Evolutionary conservation across 1,140 invertebrate genomes (phyloP).

Genomic region (Drosophila dunni): DNA sequence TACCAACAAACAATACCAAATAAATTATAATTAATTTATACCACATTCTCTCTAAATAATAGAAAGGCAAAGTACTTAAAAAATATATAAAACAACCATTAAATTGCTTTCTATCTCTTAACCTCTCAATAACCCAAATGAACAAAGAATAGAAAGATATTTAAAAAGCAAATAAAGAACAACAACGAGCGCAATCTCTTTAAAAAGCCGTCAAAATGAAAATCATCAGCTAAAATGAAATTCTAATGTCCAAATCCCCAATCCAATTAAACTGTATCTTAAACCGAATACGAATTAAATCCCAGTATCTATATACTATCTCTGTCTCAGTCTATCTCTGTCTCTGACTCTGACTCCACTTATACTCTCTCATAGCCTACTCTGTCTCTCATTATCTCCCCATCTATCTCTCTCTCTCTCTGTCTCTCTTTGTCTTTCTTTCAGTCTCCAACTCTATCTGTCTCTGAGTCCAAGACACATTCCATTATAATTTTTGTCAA

Average conservation of each 20-base stretch:
- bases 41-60: slow-evolving; percentile 60
- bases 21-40: slow-evolving; percentile 69
- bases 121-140: slow-evolving; percentile 20
- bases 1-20: slow-evolving; percentile 62
- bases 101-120: slow-evolving; percentile 38
- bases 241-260: slow-evolving; percentile 53
- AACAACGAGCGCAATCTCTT: slow-evolving; percentile 66
- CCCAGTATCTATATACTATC: slow-evolving; percentile 19
- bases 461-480: slow-evolving; percentile 60
- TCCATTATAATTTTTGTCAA: slow-evolving; percentile 63
- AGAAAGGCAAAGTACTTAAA: slow-evolving; percentile 51
- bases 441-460: slow-evolving; percentile 29
- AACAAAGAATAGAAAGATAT: slow-evolving; percentile 46
- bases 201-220: slow-evolving; percentile 73
- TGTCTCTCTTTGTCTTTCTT: slow-evolving; percentile 13
- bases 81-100: slow-evolving; percentile 18
- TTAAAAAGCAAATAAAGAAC: background rate
- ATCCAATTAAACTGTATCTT: slow-evolving; percentile 46
- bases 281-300: slow-evolving; percentile 29
- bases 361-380: slow-evolving; percentile 19
- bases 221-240: slow-evolving; percentile 74
- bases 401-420: background rate
- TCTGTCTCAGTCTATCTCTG: background rate
- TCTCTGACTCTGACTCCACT: slow-evolving; percentile 5
- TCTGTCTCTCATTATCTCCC: slow-evolving; percentile 34